These are phyloP conservation scores for Oxygymnocypris stewartii DNA, from an alignment of 2,113 vertebrate species.

Conservation along the genomic window DNA sequence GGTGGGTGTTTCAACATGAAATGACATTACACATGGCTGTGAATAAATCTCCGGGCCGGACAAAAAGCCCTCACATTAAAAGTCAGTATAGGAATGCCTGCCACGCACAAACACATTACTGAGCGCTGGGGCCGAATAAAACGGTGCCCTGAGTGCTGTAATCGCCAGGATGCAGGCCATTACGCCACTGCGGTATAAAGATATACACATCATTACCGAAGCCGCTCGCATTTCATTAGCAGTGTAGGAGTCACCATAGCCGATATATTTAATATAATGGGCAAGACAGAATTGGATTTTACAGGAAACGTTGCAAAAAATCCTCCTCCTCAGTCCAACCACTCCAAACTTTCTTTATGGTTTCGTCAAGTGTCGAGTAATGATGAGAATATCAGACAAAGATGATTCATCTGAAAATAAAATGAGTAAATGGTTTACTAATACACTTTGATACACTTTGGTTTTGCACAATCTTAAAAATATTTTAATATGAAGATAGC, in stretches of 20 bases:
- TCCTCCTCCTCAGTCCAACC: not conserved
- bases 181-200: constrained; percentile 29
- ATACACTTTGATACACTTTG: not conserved
- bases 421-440: not conserved
- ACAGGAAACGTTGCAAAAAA: not conserved
- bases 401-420: not conserved
- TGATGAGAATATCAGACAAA: not conserved
- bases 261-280: constrained; percentile 32
- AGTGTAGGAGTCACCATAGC: not conserved
- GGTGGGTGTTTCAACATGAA: constrained; percentile 44
- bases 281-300: not conserved
- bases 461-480: not conserved
- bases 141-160: constrained; percentile 36
- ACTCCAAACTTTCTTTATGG: not conserved
- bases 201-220: constrained; percentile 35
- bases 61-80: constrained; percentile 50
- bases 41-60: constrained; percentile 45
- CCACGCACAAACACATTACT: constrained; percentile 39
- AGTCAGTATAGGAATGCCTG: constrained; percentile 44
- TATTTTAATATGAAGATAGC: not conserved
- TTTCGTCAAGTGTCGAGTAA: not conserved
- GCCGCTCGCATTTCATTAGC: constrained; percentile 28
- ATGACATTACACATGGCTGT: constrained; percentile 48
- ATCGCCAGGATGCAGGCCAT: constrained; percentile 33
- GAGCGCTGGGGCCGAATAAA: constrained; percentile 28